Evolutionary conservation across 2,797 vertebrate species (phyloP), one percentile per base, ranked within the genome.

Genomic region (Sebastes dallii): DNA sequence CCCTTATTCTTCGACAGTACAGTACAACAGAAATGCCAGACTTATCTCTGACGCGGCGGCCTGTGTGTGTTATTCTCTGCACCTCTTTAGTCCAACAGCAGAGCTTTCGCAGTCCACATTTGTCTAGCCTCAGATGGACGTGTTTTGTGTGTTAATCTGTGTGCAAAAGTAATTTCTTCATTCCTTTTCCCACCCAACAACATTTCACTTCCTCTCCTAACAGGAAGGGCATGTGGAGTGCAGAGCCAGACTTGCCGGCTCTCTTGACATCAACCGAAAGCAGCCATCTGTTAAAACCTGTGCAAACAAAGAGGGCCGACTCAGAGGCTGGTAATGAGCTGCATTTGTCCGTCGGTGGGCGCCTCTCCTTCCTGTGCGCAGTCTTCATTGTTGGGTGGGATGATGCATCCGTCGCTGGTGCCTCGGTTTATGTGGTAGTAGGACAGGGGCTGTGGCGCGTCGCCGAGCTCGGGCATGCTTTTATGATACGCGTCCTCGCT

Each of bases 281-380:
- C 78, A 61, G 82, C 87, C 68, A 62, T 84, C 78, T 87, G 83
- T 83, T 85, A 27, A 79, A 88, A 93, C 91, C 91, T 94, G 95
- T 95, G 89, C 94, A 96, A 91, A 95, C 90, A 72, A 67, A 73
- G 54, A 65, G 10, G 34, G 67, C 42, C 66, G 9, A 50, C 91
- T 98, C 97, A 99, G 95, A 99, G 98, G 95, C 98, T 99, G 77
- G 99, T 99, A 66, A 99, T 98, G 88, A 99, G 96, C 94, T 99
- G 99, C 99, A 99, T 99, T 89, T 99, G 99, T 96, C 99, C 98
- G 87, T 99, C 98, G 78, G 89, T 96, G 77, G 98, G 95, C 3
- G 75, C 82, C 46, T 98, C 98, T 60, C 96, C 97, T 86, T 98
- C 97, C 0, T 96, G 96, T 0, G 95, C 93, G 72, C 97, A 97